Percentiles rank a stretch among this genome's conserved stretches.
These are phyloP conservation scores for Papilio elwesi DNA, from an alignment of 2,888 invertebrate genomes.

Conservation along the genomic window DNA sequence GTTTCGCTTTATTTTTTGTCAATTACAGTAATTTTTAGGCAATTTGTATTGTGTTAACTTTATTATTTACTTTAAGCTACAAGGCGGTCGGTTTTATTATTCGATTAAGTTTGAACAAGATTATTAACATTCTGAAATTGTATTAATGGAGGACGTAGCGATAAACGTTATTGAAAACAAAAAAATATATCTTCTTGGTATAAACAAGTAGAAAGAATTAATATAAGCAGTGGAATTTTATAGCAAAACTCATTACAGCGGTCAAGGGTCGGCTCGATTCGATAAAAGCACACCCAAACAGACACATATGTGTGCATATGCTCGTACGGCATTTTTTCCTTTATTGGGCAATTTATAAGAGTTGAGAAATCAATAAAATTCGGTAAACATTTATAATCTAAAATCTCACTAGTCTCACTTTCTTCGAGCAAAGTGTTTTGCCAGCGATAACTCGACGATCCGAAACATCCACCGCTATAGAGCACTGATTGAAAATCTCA, in stretches of 20 bases:
- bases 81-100: constrained; percentile 1
- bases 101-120: constrained; percentile 18
- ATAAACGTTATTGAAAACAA: background rate
- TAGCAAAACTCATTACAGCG: background rate
- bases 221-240: background rate
- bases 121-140: background rate
- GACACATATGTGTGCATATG: no score
- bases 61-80: constrained; percentile 16
- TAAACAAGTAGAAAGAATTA: background rate
- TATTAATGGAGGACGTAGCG: background rate
- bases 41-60: constrained; percentile 16
- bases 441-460: no score
- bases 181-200: background rate
- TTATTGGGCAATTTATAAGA: no score
- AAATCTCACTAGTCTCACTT: no score
- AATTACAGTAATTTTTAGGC: background rate
- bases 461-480: no score
- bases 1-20: background rate
- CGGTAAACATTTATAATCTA: no score
- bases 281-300: background rate
- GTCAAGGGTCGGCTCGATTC: background rate
- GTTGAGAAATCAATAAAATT: no score
- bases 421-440: no score
- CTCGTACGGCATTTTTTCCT: no score
- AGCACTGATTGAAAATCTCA: no score